Evolutionary conservation across 1,140 invertebrate species (phyloP).

Genomic region (Leptoteleia sp.): DNA sequence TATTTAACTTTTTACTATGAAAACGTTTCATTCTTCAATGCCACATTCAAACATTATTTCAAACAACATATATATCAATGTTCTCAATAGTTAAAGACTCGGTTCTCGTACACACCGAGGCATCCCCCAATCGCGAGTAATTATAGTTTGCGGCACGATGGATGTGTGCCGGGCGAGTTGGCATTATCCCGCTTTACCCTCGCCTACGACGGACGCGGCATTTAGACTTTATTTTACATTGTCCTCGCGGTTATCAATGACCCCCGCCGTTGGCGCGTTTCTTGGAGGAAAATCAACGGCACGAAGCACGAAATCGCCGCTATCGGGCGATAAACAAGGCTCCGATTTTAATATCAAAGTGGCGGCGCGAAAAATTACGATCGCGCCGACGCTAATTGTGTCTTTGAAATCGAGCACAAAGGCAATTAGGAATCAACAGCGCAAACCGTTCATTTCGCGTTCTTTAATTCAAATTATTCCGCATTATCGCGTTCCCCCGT

Average conservation of each 20-base stretch:
- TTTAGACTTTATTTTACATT: constrained; percentile 70
- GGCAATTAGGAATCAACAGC: constrained; percentile 45
- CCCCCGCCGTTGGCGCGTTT: constrained; percentile 4
- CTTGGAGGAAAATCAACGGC: constrained; percentile 16
- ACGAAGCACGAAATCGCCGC: background rate
- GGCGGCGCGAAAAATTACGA: constrained; percentile 23
- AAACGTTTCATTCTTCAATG: no score
- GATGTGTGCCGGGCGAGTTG: constrained; percentile 72
- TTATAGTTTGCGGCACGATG: constrained; percentile 73
- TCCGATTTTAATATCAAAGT: constrained; percentile 18
- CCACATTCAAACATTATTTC: no score
- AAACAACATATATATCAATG: no score
- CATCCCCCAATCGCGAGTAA: constrained; percentile 71
- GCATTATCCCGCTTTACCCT: constrained; percentile 69
- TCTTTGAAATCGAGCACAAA: constrained; percentile 43
- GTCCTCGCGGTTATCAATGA: constrained; percentile 56
- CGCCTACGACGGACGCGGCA: constrained; percentile 67
- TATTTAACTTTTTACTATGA: no score
- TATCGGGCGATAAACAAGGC: constrained; percentile 13
- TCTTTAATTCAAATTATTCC: constrained; percentile 61
- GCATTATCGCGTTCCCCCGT: constrained; percentile 51
- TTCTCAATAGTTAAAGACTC: no score
- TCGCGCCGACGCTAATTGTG: constrained; percentile 34
- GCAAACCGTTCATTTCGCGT: constrained; percentile 37
- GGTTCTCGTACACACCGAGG: no score